Conservation (phyloP, 2,113 vertebrate genomes). For the Cavia aperea region DNA sequence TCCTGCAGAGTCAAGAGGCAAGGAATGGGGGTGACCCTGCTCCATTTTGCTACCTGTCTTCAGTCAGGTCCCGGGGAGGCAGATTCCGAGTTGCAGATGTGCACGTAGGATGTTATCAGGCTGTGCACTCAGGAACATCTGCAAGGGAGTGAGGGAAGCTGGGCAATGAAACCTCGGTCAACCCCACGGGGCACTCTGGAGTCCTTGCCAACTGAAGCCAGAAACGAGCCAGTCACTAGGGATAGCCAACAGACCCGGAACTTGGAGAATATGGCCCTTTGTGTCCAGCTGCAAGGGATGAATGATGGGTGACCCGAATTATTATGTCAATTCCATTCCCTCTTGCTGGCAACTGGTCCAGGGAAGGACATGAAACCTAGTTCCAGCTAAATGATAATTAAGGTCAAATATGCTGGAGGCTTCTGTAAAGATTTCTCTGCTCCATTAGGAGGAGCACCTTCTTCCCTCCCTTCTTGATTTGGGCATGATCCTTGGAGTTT, state of each 20-base stretch:
- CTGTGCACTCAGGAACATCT: neutral
- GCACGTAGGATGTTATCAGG: neutral
- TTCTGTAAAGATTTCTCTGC: neutral
- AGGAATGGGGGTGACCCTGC: neutral
- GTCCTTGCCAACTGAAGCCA: neutral
- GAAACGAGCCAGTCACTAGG: neutral
- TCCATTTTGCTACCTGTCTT: neutral
- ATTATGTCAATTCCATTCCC: neutral
- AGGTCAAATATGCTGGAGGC: neutral
- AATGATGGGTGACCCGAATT: neutral
- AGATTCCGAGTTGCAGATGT: neutral
- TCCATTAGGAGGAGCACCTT: neutral
- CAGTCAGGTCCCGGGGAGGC: neutral
- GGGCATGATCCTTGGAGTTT: neutral
- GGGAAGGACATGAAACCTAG: neutral
- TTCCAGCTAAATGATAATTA: neutral
- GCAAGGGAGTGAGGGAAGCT: neutral
- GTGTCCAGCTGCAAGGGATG: neutral
- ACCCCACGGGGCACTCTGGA: neutral
- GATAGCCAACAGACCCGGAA: neutral
- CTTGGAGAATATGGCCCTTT: neutral
- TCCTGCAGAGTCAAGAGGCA: neutral
- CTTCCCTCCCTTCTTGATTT: neutral
- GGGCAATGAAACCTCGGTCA: neutral
- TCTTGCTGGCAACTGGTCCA: neutral